A percentile compares a stretch with the other conserved stretches of the same genome.
phyloP scores from a whole-genome alignment of 2,888 invertebrate genomes.

The Callinectes sapidus region DNA sequence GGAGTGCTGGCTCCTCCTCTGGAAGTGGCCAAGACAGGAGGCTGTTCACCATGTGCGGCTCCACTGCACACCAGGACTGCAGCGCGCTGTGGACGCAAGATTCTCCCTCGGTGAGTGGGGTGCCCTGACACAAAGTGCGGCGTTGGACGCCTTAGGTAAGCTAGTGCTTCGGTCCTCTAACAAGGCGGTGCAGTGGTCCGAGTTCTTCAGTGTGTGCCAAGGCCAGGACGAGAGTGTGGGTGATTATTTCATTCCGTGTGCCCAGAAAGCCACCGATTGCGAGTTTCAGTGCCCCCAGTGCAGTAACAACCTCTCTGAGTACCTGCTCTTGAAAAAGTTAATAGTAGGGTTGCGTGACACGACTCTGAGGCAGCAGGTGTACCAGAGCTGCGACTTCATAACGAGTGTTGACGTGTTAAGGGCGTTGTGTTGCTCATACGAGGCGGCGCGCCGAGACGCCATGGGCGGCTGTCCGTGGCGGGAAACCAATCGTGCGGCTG shows the following conservation, averaged over 20 bases:
- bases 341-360: conserved; percentile 20
- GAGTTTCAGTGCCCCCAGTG: conserved; percentile 36
- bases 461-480: neutral
- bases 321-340: conserved; percentile 5
- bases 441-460: neutral
- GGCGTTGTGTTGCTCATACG: too few species aligned
- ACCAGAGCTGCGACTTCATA: neutral
- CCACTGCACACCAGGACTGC: neutral
- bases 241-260: neutral
- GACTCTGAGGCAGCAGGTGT: neutral
- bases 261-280: conserved; percentile 29
- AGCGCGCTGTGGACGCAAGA: neutral
- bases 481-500: neutral
- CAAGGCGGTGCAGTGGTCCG: conserved; percentile 34
- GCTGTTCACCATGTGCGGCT: neutral
- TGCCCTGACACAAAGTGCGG: neutral
- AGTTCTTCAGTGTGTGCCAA: conserved; percentile 17
- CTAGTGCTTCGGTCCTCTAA: conserved; percentile 1
- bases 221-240: neutral
- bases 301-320: neutral
- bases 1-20: conserved; percentile 13
- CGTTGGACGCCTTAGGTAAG: conserved; percentile 30
- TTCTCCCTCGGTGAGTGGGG: neutral
- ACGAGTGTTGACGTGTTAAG: neutral
- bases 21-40: too few species aligned